Base-by-base conservation (phyloP, 2,113 vertebrate species). In the Antennarius striatus region DNA sequence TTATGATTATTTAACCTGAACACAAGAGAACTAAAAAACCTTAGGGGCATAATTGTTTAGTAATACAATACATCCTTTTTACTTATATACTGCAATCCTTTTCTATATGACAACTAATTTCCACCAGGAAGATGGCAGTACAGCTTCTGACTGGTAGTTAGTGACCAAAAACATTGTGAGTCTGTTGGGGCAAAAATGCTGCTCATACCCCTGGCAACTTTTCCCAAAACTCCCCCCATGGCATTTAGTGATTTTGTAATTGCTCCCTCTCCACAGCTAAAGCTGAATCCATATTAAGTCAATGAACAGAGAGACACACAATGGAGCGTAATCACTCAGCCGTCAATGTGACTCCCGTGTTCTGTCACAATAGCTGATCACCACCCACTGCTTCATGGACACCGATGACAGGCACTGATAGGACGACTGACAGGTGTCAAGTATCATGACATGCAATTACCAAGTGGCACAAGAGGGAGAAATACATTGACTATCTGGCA, bases 261-360 rank as follows among this genome's bases (percentile, higher is more conserved):
- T 70, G 79, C 77, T 81, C 71, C 77, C 77, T 52, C 60, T 68
- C 47, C 2, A 56, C 65, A 55, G 73, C 75, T 78, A 56, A 73
- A 84, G 67, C 81, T 64, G 60, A 70, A 91, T 91, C 86, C 70
- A 90, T 88, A 84, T 75, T 79, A 55, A 79, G 71, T 86, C 82
- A 75, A 83, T 89, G 80, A 82, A 22, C 62, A 71, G 63, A 51
- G 49, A 68, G 67, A 29, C 46, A 53, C 79, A 85, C 82, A 61
- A 84, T 58, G 56, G 68, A 57, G 59, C 52, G 64, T 81, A 74
- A 84, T 76, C 78, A 63, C 60, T 56, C 56, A 16, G 73, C 50
- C 13, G 73, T 86, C 80, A 74, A 36, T 63, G 67, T 13, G 64
- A 73, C 72, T 72, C 72, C 63, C 42, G 66, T 72, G 76, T 74